Conservation (phyloP, 2,797 vertebrate species). For the Gephyroberyx darwinii region DNA sequence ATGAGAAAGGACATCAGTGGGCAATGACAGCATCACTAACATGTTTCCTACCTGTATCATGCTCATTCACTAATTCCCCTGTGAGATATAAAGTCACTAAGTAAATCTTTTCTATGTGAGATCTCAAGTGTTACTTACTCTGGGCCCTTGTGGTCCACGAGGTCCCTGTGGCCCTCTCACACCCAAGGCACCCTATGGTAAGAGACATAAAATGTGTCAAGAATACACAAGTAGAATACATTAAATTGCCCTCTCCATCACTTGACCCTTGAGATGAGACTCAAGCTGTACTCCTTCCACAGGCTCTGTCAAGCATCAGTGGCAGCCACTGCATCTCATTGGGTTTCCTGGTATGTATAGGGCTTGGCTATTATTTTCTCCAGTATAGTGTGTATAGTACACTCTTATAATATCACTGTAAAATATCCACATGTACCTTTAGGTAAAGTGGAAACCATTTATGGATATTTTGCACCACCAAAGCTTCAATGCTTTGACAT, state of each 20-base stretch:
- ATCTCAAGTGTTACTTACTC: constrained; percentile 80
- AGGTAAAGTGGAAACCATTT: not conserved
- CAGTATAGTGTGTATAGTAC: not conserved
- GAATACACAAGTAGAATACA: not conserved
- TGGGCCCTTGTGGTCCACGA: too few species aligned
- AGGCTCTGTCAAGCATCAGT: not conserved
- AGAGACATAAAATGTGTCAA: constrained; percentile 25
- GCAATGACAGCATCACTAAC: constrained; percentile 6
- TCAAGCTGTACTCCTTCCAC: not conserved
- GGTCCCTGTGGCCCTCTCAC: constrained; percentile 90
- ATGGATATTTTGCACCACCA: not conserved
- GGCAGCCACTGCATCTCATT: not conserved
- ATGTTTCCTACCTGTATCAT: constrained; percentile 10
- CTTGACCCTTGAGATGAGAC: not conserved
- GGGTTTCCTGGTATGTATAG: not conserved
- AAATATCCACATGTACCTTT: not conserved
- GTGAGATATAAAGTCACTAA: constrained; percentile 16
- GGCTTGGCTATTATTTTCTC: not conserved
- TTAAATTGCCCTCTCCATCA: not conserved
- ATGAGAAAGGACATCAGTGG: not conserved
- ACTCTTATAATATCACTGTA: not conserved
- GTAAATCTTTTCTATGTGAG: not conserved
- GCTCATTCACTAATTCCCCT: not conserved
- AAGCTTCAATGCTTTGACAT: not conserved
- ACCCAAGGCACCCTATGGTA: constrained; percentile 90